Evolutionary conservation across 2,888 invertebrate genomes (phyloP), one percentile per base, ranked within the genome.

Genomic region (Lasius platythorax): DNA sequence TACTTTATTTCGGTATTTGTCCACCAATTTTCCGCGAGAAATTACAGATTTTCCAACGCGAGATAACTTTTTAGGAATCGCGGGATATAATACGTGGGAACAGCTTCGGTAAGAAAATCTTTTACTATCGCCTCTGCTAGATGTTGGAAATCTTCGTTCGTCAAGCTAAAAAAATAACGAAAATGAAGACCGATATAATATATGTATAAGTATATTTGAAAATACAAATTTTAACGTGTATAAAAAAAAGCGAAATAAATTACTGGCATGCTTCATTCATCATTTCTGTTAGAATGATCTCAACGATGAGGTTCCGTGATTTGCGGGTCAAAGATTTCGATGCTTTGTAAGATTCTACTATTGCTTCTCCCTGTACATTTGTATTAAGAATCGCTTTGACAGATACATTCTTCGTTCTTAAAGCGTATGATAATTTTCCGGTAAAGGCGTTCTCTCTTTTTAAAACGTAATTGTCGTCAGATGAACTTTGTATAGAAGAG

Each of bases 1-100:
- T 50, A 18, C 15, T 68, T 68, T 68, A 5, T 50, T 68, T 0
- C 68, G 30, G 30, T 68, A 68, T 30, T 68, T 68, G 30, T 68
- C 18, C 23, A 67, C 43, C 3, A 67, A 6, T 67, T 67, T 67
- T 28, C 43, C 43, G 15, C 67, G 28, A 6, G 67, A 67, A 67
- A 46, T 67, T 43, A 46, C 3, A 8, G 67, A 67, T 67, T 67
- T 43, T 28, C 40, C 46, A 68, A 68, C 1, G 15, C 46, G 67
- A 8, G 67, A 68, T 67, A 18, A 28, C 4, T 50, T 68, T 68
- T 68, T 50, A 2, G 46, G 8, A 68, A 68, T 15, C 30, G 68
- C 18, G 1, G 68, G 68, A 68, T 50, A 9, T 68, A 68, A 12
- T 68, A 68, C n/a, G 46, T 68, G 12, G n/a, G 3, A 33, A 18